Evolutionary conservation across 2,113 vertebrate species (phyloP).

Genomic region (Okapia johnstoni): DNA sequence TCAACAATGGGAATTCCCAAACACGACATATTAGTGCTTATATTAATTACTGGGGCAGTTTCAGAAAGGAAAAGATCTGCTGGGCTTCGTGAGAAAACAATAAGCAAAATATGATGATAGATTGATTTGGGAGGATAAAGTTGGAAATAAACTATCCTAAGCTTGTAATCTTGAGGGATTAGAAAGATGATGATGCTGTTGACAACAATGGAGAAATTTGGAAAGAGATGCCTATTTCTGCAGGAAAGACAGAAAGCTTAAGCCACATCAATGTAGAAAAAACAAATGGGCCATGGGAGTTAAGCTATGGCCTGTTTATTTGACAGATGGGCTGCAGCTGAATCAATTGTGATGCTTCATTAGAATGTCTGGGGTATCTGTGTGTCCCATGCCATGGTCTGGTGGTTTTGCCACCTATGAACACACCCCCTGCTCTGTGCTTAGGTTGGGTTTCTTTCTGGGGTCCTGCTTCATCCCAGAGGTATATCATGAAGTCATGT

Average conservation of each 20-base stretch:
- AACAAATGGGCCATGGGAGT: conserved; percentile 3
- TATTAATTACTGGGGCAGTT: not conserved
- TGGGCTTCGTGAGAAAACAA: not conserved
- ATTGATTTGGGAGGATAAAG: not conserved
- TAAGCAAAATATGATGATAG: not conserved
- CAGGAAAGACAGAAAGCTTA: not conserved
- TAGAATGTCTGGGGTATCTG: not conserved
- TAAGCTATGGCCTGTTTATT: not conserved
- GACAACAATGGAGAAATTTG: conserved; percentile 1
- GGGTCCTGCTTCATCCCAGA: not conserved
- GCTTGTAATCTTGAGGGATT: conserved; percentile 29
- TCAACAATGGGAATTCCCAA: not conserved
- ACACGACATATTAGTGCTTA: not conserved
- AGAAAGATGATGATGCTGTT: conserved; percentile 29
- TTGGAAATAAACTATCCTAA: conserved; percentile 43
- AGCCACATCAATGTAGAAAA: not conserved
- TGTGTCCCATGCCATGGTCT: not conserved
- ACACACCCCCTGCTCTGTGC: not conserved
- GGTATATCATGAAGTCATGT: not conserved
- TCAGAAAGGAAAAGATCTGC: not conserved
- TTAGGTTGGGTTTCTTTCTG: not conserved
- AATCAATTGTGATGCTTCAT: not conserved
- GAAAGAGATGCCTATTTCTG: conserved; percentile 6
- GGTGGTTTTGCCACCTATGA: not conserved
- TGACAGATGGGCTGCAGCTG: conserved; percentile 46